These are phyloP conservation scores for Amyelois transitella DNA, from an alignment of 1,140 invertebrate genomes.

Conservation along the genomic window DNA sequence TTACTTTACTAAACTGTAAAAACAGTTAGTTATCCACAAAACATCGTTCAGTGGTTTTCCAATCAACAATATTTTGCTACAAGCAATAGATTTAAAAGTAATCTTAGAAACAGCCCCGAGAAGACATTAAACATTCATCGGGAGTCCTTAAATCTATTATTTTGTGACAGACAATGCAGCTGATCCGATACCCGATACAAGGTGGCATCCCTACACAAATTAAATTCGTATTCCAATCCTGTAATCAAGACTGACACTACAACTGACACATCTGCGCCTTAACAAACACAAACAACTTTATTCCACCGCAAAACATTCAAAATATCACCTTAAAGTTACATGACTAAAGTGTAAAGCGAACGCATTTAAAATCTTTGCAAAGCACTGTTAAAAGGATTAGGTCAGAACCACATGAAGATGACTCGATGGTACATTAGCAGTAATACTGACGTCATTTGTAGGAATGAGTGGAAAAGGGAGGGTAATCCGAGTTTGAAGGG, in stretches of 20 bases:
- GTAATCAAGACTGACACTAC: conserved; percentile 56
- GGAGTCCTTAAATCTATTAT: conserved; percentile 42
- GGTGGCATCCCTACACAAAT: conserved; percentile 40
- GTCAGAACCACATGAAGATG: conserved; percentile 21
- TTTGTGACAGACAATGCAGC: conserved; percentile 32
- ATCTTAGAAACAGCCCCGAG: neutral
- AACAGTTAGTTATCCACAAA: too few species aligned
- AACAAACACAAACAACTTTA: conserved; percentile 2
- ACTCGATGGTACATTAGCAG: conserved; percentile 15
- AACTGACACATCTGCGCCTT: conserved; percentile 53
- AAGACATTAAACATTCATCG: conserved; percentile 22
- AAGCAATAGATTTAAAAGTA: neutral
- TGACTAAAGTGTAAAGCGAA: neutral
- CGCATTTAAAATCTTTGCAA: conserved; percentile 6
- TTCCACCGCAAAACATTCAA: neutral
- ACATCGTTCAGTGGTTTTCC: too few species aligned
- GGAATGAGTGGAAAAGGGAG: conserved; percentile 20
- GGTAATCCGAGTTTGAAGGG: conserved; percentile 34
- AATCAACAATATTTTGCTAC: neutral
- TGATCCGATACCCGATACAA: conserved; percentile 29
- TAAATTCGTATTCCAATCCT: conserved; percentile 54
- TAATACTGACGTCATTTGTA: conserved; percentile 24
- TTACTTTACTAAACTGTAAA: too few species aligned
- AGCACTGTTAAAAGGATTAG: conserved; percentile 46
- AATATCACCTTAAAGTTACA: neutral